These are phyloP conservation scores for Nothura maculosa DNA, from an alignment of 2,797 vertebrate species.

Conservation along the genomic window DNA sequence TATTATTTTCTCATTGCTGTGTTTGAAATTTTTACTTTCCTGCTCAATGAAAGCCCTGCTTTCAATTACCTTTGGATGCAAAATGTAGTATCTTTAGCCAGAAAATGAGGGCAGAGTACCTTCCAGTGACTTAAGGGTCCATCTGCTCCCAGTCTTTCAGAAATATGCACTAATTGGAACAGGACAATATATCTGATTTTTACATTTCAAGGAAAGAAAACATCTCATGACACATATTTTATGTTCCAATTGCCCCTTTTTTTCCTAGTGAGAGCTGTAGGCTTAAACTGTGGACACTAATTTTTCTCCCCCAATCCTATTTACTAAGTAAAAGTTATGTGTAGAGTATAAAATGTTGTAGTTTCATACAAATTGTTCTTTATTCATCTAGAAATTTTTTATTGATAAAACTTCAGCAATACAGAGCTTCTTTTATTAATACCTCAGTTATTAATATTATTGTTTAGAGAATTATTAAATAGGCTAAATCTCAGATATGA, in stretches of 20 bases:
- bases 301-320: neutral
- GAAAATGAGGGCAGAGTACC: neutral
- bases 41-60: neutral
- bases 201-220: neutral
- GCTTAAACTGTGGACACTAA: neutral
- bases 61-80: neutral
- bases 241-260: neutral
- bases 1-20: accelerated
- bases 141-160: neutral
- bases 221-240: neutral
- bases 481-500: slow-evolving; percentile 39
- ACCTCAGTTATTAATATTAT: slow-evolving; percentile 36
- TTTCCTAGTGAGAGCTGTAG: neutral
- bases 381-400: slow-evolving; percentile 33
- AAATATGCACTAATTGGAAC: neutral
- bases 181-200: neutral
- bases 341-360: neutral
- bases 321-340: neutral
- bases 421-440: slow-evolving; percentile 10
- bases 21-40: accelerated
- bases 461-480: slow-evolving; percentile 67
- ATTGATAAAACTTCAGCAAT: slow-evolving; percentile 3
- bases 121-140: neutral
- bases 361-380: neutral
- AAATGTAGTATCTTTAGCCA: too few species aligned